These are phyloP conservation scores for Ischnura elegans DNA, from an alignment of 2,888 invertebrate species.

Conservation along the genomic window DNA sequence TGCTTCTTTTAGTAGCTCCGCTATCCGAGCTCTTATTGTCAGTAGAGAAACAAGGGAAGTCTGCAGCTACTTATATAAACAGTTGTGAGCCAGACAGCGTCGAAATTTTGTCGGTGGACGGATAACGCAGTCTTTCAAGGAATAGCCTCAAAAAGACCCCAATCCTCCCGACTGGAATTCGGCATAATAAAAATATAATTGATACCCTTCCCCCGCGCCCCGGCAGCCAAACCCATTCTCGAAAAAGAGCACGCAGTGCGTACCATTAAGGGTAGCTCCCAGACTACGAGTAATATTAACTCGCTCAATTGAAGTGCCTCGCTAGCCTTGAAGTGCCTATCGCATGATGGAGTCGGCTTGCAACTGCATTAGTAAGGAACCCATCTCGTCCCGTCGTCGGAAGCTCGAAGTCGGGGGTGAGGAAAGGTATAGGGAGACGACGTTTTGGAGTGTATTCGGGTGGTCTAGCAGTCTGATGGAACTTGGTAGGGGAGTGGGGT, in stretches of 20 bases:
- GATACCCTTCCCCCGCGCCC: neutral
- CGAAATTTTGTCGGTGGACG: neutral
- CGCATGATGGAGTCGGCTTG: conserved; percentile 1
- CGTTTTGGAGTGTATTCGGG: neutral
- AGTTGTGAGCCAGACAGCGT: neutral
- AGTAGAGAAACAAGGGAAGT: neutral
- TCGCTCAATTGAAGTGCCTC: neutral
- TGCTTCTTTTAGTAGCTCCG: neutral
- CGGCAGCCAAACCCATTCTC: neutral
- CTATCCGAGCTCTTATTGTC: neutral
- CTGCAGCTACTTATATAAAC: neutral
- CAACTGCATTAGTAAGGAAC: conserved; percentile 29
- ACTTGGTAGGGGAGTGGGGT: neutral
- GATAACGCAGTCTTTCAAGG: neutral
- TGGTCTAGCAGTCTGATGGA: neutral
- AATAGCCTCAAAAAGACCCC: neutral
- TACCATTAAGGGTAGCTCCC: neutral
- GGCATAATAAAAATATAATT: conserved; percentile 5
- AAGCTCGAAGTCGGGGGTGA: neutral
- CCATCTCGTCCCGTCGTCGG: neutral
- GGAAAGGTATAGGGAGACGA: neutral
- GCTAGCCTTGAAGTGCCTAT: neutral
- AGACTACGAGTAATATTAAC: neutral
- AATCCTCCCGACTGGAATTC: neutral
- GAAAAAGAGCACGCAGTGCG: neutral